Evolutionary conservation across 2,888 invertebrate genomes (phyloP), one percentile per base, ranked within the genome.

Genomic region (Lumbricus terrestris): DNA sequence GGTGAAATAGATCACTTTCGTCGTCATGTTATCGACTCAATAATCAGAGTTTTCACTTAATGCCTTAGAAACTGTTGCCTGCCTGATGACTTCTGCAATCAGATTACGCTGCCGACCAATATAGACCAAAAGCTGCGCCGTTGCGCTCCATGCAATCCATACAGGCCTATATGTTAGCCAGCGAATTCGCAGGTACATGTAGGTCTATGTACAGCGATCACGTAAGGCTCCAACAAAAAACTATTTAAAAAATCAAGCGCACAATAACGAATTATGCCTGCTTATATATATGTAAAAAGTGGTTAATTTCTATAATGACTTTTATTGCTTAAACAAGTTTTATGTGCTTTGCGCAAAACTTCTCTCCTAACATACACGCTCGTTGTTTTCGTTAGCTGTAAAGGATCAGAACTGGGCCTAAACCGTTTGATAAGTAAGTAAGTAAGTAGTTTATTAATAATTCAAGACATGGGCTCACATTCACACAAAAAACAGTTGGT

Each of bases 1-100:
- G 0, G 85, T 85, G 85, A 85, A 85, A 85, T 85, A 85, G 85
- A 85, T 37, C 5, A 85, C 35, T 85, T 85, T 85, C 85, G 34
- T 85, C 8, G 85, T 35, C 85, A 85, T 85, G 20, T 85, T 85
- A 5, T 37, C 37, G 85, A 37, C 37, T 37, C 35, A n/a, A 69
- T 11, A n/a, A n/a, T n/a, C 69, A 69, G 8, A 69, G n/a, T 69
- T 69, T 69, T n/a, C 69, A n/a, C 29, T 18, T 47, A 69, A 69
- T 11, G 23, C 69, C 16, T 29, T 69, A 29, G 69, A 29, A n/a
- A 69, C 69, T 69, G 29, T 69, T 69, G 29, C 13, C 69, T 69
- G 69, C 69, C 69, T 69, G 11, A n/a, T n/a, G n/a, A 69, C n/a
- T n/a, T 69, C 69, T n/a, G n/a, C 69, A 47, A 47, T 20, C 47